A percentile compares a stretch with the other conserved stretches of the same genome.
phyloP scores from a whole-genome alignment of 2,113 vertebrate species.

The Ochotona princeps region DNA sequence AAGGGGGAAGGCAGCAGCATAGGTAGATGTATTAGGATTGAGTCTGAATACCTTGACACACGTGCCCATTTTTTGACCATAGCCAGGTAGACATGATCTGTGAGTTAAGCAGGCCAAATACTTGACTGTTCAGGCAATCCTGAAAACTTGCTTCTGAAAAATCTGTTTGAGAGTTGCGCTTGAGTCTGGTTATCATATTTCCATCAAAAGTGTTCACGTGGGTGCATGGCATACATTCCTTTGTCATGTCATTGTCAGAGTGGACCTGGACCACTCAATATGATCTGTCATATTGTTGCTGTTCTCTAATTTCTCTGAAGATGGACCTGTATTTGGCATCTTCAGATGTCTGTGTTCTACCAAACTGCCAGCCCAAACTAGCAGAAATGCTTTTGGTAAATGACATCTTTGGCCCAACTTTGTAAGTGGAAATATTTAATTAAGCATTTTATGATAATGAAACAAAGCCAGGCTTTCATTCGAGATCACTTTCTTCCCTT shows the following conservation, averaged over 20 bases:
- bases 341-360: slow-evolving; percentile 14
- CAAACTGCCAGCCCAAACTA: slow-evolving; percentile 19
- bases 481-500: slow-evolving; percentile 62
- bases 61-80: neutral
- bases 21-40: neutral
- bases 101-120: neutral
- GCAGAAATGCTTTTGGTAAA: slow-evolving; percentile 50
- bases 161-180: neutral
- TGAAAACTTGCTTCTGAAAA: slow-evolving; percentile 9
- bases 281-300: neutral
- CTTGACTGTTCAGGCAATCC: neutral
- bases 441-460: slow-evolving; percentile 63
- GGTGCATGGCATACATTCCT: slow-evolving; percentile 18
- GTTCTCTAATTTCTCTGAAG: neutral
- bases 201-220: slow-evolving; percentile 10
- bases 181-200: slow-evolving; percentile 24
- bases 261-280: neutral
- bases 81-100: neutral
- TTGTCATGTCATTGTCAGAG: neutral
- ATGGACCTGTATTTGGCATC: slow-evolving; percentile 15
- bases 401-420: slow-evolving; percentile 69
- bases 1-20: neutral
- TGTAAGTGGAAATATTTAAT: slow-evolving; percentile 75
- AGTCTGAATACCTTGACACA: neutral
- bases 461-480: slow-evolving; percentile 65